Evolutionary conservation across 2,888 invertebrate species (phyloP), one percentile per base, ranked within the genome.

Genomic region (Drosophila villosipedis): DNA sequence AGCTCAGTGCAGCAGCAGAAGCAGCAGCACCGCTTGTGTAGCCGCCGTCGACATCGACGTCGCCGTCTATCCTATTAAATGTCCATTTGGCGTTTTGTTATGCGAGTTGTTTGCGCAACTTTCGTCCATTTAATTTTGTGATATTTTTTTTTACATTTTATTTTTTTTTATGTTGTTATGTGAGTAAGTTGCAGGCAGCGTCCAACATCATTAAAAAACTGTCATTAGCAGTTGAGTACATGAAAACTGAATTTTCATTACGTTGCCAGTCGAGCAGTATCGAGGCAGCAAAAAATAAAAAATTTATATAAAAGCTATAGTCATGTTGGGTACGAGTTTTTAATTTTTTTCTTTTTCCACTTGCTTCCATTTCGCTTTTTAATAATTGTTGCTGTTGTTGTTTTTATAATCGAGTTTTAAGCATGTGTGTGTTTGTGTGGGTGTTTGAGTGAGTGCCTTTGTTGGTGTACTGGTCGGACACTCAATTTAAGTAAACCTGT

Each of bases 161-260:
- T 66, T n/a, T 52, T 50, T 60, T 52, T 54, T 52, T 43, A 50
- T 33, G 43, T 58, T 57, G 43, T 58, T 57, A 25, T 35, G 19
- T 39, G 55, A 14, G 55, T 54, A 47, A 41, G 65, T 68, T 68
- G 68, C 73, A 63, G 73, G 69, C 61, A 74, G 76, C 75, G 83
- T 86, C 78, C 78, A 82, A 83, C 87, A 83, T 85, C 90, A 85
- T 90, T 89, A 87, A 88, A 89, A 89, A 89, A 89, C 86, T 89
- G 89, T 89, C 89, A 89, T 90, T 90, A 89, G 90, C 89, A 89
- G 90, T 79, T 82, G 85, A 78, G 83, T 85, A 88, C 85, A 89
- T 83, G 89, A 76, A 90, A 90, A 84, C 89, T 83, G 88, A 90
- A 90, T 89, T 89, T 89, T 82, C 83, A 89, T 88, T 89, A 84